Evolutionary conservation across 2,797 vertebrate genomes (phyloP), one percentile per base, ranked within the genome.

Genomic region (Chrosomus eos): DNA sequence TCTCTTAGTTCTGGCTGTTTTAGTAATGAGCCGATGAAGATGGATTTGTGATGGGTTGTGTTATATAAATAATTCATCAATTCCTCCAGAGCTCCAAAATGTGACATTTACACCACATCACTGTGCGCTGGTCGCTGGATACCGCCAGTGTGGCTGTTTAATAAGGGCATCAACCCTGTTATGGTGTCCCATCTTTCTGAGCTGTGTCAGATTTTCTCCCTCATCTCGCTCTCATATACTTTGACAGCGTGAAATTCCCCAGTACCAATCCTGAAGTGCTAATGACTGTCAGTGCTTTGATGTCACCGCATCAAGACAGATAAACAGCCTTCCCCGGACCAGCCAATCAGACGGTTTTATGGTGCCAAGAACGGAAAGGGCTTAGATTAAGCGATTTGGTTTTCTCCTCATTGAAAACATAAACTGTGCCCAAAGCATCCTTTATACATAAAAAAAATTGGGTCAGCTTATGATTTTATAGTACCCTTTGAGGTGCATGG

Each of bases 111-210:
- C 83, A 43, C 68, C 70, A 40, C 43, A 82, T 89, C 73, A 82
- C 45, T 76, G 72, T 81, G 73, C 43, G 77, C 53, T 38, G 74
- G 72, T 86, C 71, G 36, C 67, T 84, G 67, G 58, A 84, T 53
- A 85, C 77, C 55, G 31, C 81, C 72, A 70, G 36, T 86, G 43
- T 62, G 62, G 43, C 51, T 77, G 77, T 60, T 73, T 87, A 84
- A 87, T 88, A 87, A 89, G 82, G 85, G 64, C 83, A 88, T 48
- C 51, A 51, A 64, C 71, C 83, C 70, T 72, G 45, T 74, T 82
- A 88, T 88, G 76, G 72, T 77, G 85, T 87, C 86, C 67, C 90
- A 88, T 87, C 91, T 90, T 87, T 82, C 86, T 86, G 87, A 82
- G 83, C 70, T 33, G 80, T 89, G 84, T 88, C 87, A 87, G 77